Evolutionary conservation across 2,888 invertebrate species (phyloP).

Genomic region (Ferrisia virgata): DNA sequence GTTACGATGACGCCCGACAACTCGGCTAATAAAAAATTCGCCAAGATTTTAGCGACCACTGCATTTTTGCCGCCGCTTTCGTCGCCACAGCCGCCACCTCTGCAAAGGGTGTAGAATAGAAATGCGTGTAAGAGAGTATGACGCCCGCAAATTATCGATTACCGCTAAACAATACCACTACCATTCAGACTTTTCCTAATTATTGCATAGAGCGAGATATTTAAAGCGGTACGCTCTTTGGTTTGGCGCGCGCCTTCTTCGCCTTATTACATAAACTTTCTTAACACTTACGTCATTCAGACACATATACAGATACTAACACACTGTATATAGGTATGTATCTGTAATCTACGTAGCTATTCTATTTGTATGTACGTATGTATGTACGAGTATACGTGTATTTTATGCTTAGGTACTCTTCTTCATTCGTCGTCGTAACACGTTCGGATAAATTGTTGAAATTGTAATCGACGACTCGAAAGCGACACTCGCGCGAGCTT

Average conservation of each 20-base stretch:
- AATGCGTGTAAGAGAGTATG: conserved; percentile 41
- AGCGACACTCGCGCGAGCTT: neutral
- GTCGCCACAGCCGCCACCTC: neutral
- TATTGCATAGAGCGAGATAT: conserved; percentile 39
- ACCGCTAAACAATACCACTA: conserved; percentile 44
- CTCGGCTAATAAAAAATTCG: conserved; percentile 20
- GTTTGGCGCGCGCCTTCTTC: neutral
- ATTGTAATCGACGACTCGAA: conserved; percentile 14
- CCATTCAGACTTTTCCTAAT: conserved; percentile 45
- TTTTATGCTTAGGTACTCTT: neutral
- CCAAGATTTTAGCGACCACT: conserved; percentile 35
- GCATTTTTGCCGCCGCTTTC: neutral
- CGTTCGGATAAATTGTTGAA: neutral
- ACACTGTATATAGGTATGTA: neutral
- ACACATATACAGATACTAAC: neutral
- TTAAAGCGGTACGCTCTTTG: conserved; percentile 24
- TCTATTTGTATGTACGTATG: no score
- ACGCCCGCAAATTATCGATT: conserved; percentile 46
- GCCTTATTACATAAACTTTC: neutral
- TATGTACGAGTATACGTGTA: neutral
- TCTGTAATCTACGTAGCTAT: no score
- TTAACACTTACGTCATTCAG: neutral
- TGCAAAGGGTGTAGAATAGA: conserved; percentile 23
- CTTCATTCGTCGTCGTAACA: neutral
- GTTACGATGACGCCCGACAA: neutral